Evolutionary conservation across 2,113 vertebrate species (phyloP), one percentile per base, ranked within the genome.

Genomic region (Vireo altiloquus): DNA sequence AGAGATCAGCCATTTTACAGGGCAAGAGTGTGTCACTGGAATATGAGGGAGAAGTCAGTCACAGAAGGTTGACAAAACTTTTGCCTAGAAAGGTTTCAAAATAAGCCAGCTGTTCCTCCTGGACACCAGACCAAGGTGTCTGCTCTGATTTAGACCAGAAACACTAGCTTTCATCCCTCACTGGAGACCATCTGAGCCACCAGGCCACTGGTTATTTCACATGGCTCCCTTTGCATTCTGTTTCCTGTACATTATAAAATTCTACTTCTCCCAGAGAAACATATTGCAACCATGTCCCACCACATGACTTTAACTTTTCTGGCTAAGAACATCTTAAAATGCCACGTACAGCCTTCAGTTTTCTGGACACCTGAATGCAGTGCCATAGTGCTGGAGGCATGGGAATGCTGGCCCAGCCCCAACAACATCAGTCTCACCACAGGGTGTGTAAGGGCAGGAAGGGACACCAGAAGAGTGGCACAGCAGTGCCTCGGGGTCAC

Each of bases 391-490:
- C 35, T 7, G 18, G 39, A 19, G 9, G 31, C 18, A 11, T 1
- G 6, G 68, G 40, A 60, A 44, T 1, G 5, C 3, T 0, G 0
- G 42, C 25, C 1, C 0, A 57, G 3, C 19, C n/a, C 11, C 54
- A 68, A 7, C 33, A 68, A 0, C 47, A 27, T 4, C 2, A 3
- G 31, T 27, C 33, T 40, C 56, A 46, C 24, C 35, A 30, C 2
- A 1, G 1, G 1, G 24, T 21, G 19, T 3, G 2, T 39, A 61
- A n/a, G 50, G 44, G 44, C 49, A 39, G 27, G 56, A 59, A 39
- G 39, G 56, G 56, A 65, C 72, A 69, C 19, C 47, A 27, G 59
- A n/a, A 40, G 37, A 52, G 30, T 0, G 0, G 33, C 69, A 77
- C 28, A 6, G 27, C 37, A 21, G 25, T 0, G 0, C 33, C 46